Evolutionary conservation across 2,797 vertebrate species (phyloP).

Genomic region (Chanos chanos): DNA sequence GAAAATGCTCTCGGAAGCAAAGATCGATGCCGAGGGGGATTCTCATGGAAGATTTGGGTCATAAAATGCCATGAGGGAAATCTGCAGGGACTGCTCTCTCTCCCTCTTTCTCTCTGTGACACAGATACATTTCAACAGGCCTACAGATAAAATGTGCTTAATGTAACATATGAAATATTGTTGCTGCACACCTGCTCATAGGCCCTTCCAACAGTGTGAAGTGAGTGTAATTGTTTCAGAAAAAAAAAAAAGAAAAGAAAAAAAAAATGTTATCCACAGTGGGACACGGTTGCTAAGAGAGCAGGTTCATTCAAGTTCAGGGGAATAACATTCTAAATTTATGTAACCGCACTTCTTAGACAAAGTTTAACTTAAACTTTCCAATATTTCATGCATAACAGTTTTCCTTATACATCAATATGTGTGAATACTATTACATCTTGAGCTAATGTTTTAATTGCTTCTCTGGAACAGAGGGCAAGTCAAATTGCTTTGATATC

Average conservation of each 20-base stretch:
- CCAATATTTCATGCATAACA: constrained; percentile 37
- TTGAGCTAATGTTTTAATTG: constrained; percentile 50
- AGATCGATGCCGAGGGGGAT: neutral
- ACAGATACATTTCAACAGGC: neutral
- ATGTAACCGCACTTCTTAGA: constrained; percentile 33
- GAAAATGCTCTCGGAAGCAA: neutral
- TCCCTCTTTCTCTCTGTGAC: neutral
- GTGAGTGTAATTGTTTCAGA: neutral
- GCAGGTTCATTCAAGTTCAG: constrained; percentile 7
- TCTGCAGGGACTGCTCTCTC: too few relatives aligned
- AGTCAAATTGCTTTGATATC: constrained; percentile 48
- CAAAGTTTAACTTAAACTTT: constrained; percentile 38
- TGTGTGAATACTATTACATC: constrained; percentile 42
- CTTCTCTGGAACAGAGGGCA: constrained; percentile 42
- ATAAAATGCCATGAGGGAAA: neutral
- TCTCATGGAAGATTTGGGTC: constrained; percentile 13
- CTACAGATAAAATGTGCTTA: neutral
- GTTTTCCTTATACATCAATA: constrained; percentile 39
- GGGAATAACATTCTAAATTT: constrained; percentile 13
- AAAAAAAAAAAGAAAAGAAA: neutral
- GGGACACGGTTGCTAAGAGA: neutral
- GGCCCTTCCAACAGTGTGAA: neutral
- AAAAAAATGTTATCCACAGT: neutral
- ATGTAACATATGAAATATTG: neutral
- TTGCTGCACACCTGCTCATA: neutral